phyloP scores from a whole-genome alignment of 2,113 vertebrate species.

The Garra rufa region DNA sequence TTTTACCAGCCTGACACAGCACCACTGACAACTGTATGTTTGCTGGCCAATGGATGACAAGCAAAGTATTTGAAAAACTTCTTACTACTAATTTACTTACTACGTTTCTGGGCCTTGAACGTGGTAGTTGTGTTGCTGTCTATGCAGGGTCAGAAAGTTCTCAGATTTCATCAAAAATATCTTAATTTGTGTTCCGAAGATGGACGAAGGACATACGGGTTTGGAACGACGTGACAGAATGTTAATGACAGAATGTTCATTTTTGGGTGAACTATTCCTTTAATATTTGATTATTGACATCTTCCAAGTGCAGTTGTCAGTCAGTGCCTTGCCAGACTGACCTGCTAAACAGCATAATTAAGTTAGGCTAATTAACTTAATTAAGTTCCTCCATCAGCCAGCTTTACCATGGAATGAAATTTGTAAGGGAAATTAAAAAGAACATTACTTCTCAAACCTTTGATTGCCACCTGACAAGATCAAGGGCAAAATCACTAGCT shows the following conservation, averaged over 20 bases:
- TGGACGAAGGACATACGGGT: no score
- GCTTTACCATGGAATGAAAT: slow-evolving; percentile 80
- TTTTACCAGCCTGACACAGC: background rate
- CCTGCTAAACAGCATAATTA: slow-evolving; percentile 86
- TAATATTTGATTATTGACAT: slow-evolving; percentile 76
- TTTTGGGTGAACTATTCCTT: no score
- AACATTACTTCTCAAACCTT: slow-evolving; percentile 79
- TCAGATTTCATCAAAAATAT: no score
- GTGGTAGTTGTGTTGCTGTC: no score
- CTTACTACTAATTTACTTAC: no score
- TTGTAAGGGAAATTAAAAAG: slow-evolving; percentile 86
- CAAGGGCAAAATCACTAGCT: slow-evolving; percentile 18
- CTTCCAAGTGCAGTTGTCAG: slow-evolving; percentile 81
- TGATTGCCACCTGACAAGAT: slow-evolving; percentile 45
- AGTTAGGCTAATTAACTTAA: slow-evolving; percentile 90
- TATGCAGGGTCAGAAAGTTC: no score
- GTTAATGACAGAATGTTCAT: no score
- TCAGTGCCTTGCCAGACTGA: slow-evolving; percentile 83
- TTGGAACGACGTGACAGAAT: no score
- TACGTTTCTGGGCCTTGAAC: no score
- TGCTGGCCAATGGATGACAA: background rate
- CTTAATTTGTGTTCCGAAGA: no score
- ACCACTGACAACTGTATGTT: background rate
- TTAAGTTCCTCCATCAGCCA: slow-evolving; percentile 84
- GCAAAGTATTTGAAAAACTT: slow-evolving; percentile 45